Evolutionary conservation across 2,113 vertebrate genomes (phyloP).

Genomic region (Azemiops feae): DNA sequence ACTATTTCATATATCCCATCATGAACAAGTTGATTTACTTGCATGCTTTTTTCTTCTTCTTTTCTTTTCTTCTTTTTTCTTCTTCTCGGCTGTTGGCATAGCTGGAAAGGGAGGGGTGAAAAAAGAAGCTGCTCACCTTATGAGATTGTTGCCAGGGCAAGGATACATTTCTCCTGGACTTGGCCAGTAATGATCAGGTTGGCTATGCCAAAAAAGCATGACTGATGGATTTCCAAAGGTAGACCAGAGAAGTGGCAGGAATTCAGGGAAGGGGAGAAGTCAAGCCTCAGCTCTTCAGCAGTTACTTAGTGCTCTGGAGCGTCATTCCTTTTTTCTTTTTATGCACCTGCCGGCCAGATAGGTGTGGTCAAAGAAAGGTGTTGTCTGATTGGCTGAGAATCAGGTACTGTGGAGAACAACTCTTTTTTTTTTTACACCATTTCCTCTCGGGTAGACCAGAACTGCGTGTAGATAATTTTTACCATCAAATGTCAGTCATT

Average conservation of each 20-base stretch:
- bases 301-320: not conserved
- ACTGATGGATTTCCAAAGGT: not conserved
- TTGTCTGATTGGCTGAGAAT: not conserved
- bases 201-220: conserved; percentile 65
- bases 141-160: conserved; percentile 21
- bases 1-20: not conserved
- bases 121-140: conserved; percentile 45
- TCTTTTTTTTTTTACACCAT: not conserved
- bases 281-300: not conserved
- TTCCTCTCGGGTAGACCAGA: not conserved
- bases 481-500: not conserved
- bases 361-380: not conserved
- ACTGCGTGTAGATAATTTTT: not conserved
- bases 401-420: not conserved
- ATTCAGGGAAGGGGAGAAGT: not conserved
- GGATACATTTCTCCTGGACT: conserved; percentile 45
- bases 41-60: not conserved
- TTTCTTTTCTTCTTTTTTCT: too few relatives aligned
- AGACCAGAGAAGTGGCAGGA: not conserved
- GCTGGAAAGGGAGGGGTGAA: not conserved
- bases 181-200: conserved; percentile 54
- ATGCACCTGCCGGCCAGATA: conserved; percentile 5
- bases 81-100: not conserved
- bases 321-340: conserved; percentile 1
- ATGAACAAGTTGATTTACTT: not conserved